Base-by-base conservation (phyloP, 1,140 invertebrate genomes). In the Neomicropteryx cornuta region DNA sequence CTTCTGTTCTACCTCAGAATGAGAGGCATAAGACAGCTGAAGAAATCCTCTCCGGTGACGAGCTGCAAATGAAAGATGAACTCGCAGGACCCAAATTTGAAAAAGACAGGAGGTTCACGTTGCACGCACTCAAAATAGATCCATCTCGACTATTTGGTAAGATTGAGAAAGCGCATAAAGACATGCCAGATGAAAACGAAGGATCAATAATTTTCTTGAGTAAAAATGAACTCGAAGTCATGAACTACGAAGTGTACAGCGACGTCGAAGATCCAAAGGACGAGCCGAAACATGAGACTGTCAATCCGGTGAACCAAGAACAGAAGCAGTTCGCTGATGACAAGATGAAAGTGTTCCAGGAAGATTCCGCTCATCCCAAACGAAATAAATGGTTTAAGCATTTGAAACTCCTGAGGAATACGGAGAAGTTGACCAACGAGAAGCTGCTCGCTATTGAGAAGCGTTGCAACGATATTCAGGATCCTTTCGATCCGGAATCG, bases 191-290 rank as follows among this genome's bases (percentile, higher is more conserved):
- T 38, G 72, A 75, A 49, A 73, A 71, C 20, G 72, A 75, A 54
- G 72, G 72, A 20, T 75, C 72, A 1, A 75, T 75, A 20, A 74
- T 74, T 56, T 75, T 74, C 51, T 58, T 75, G 39, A 74, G 71
- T 49, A 75, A 75, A 60, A 67, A 71, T 33, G 72, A 75, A 62
- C 53, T 75, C 33, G 71, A 72, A 46, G 70, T 73, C 45, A 59
- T 75, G 56, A 67, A 67, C 41, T 68, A 66, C 40, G 66, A 68
- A 35, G 60, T 68, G 3, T 66, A 66, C 33, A 68, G 66, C 38
- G 66, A 68, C 16, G 66, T 67, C 33, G 64, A 68, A 22, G 46
- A 47, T 24, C 53, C 53, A 2, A 67, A 67, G 47, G 60, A 63
- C 18, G 60, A 63, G 6, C 30, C 17, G 8, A 32, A 32, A 10